Conservation (phyloP, 2,797 vertebrate genomes). For the Lateolabrax maculatus region DNA sequence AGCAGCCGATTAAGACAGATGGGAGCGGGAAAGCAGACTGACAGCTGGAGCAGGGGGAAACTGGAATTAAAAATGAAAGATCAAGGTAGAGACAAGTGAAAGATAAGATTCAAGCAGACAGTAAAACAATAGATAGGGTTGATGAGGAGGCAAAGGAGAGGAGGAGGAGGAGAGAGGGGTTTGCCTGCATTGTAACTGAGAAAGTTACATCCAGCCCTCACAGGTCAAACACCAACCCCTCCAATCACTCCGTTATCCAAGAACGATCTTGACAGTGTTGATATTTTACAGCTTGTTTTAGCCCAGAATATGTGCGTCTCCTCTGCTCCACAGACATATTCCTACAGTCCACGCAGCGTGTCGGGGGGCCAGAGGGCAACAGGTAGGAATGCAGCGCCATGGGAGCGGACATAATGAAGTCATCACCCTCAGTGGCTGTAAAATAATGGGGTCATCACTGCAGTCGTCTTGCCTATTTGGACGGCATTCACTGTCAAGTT, state of each 20-base stretch:
- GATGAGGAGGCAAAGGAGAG: not conserved
- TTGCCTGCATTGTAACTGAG: not conserved
- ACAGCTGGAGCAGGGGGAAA: not conserved
- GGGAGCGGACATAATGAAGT: constrained; percentile 75
- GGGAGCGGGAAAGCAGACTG: not conserved
- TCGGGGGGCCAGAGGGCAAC: constrained; percentile 59
- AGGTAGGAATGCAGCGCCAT: constrained; percentile 73
- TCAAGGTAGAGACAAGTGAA: not conserved
- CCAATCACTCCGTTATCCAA: constrained; percentile 12
- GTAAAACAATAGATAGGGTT: not conserved
- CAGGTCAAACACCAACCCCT: not conserved
- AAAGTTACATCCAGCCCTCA: not conserved
- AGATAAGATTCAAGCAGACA: not conserved
- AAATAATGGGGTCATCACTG: constrained; percentile 60
- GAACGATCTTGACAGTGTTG: constrained; percentile 47
- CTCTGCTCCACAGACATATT: constrained; percentile 34
- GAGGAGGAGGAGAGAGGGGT: not conserved
- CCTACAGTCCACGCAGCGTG: constrained; percentile 42
- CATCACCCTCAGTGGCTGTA: constrained; percentile 62
- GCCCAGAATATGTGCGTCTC: constrained; percentile 14
- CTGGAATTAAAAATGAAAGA: not conserved
- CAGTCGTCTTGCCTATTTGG: constrained; percentile 33
- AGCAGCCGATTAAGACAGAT: not conserved
- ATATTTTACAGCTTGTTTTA: constrained; percentile 50
- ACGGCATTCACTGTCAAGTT: constrained; percentile 53